Evolutionary conservation across 2,888 invertebrate genomes (phyloP).

Genomic region (Noctua fimbriata): DNA sequence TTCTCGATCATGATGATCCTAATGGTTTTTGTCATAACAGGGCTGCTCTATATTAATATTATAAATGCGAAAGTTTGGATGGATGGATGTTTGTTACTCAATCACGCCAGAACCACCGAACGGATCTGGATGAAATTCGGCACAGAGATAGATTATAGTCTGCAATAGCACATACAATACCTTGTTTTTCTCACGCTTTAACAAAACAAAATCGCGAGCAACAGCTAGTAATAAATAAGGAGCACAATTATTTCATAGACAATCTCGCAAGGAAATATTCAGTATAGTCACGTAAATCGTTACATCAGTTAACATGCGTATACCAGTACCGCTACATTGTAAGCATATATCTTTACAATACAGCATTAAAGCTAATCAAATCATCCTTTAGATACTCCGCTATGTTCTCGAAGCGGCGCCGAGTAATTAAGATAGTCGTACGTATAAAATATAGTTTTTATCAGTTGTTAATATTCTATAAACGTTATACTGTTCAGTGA

Average conservation of each 20-base stretch:
- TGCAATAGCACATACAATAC: too few relatives aligned
- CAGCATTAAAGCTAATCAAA: slow-evolving; percentile 54
- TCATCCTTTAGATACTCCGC: slow-evolving; percentile 44
- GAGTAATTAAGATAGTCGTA: slow-evolving; percentile 52
- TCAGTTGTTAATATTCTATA: slow-evolving; percentile 58
- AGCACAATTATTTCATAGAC: not conserved
- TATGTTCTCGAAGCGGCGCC: slow-evolving; percentile 24
- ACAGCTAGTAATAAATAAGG: not conserved
- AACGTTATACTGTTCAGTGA: slow-evolving; percentile 27
- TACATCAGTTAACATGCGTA: slow-evolving; percentile 23
- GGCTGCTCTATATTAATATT: too few relatives aligned
- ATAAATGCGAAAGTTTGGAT: too few relatives aligned
- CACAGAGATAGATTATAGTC: too few relatives aligned
- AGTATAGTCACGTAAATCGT: slow-evolving; percentile 5
- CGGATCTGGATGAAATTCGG: too few relatives aligned
- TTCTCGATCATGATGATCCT: not conserved
- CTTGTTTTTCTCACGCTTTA: too few relatives aligned
- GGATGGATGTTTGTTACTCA: too few relatives aligned
- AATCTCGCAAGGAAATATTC: slow-evolving; percentile 10
- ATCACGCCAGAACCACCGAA: too few relatives aligned
- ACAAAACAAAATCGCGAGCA: too few relatives aligned
- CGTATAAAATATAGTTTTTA: slow-evolving; percentile 55
- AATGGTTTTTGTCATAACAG: not conserved
- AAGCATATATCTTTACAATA: slow-evolving; percentile 36
- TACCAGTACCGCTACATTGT: slow-evolving; percentile 12